Evolutionary conservation across 2,797 vertebrate genomes (phyloP).

Genomic region (Zonotrichia albicollis): DNA sequence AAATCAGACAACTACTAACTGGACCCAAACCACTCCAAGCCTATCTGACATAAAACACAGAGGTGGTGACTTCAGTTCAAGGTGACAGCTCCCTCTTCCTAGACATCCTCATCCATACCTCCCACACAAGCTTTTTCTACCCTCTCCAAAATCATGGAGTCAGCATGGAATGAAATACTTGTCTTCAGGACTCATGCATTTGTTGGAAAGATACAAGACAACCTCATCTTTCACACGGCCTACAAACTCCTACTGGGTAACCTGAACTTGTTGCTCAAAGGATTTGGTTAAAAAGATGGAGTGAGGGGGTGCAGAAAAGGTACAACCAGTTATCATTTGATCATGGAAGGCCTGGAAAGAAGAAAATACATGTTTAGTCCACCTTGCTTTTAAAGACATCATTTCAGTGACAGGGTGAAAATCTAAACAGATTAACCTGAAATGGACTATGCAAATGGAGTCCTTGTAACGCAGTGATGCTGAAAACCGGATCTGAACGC

Average conservation of each 20-base stretch:
- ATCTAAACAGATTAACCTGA: not conserved
- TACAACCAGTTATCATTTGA: not conserved
- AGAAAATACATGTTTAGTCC: not conserved
- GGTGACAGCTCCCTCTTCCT: not conserved
- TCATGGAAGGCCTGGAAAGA: not conserved
- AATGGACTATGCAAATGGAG: not conserved
- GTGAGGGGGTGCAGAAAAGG: not conserved
- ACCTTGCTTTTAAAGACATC: not conserved
- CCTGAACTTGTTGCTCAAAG: not conserved
- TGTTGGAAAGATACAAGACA: not conserved
- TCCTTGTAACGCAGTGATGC: not conserved
- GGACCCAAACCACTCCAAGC: not conserved
- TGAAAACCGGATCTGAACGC: not conserved
- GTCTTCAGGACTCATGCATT: not conserved
- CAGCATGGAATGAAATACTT: not conserved
- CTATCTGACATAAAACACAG: not conserved
- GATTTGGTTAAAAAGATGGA: not conserved
- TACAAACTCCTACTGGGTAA: not conserved
- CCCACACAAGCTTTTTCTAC: not conserved
- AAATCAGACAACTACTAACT: not conserved
- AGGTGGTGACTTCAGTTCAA: not conserved
- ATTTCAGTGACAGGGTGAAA: not conserved
- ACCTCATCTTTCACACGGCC: not conserved
- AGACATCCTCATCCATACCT: not conserved
- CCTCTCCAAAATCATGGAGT: not conserved